Evolutionary conservation across 2,888 invertebrate genomes (phyloP).

Genomic region (Aethes cnicana): DNA sequence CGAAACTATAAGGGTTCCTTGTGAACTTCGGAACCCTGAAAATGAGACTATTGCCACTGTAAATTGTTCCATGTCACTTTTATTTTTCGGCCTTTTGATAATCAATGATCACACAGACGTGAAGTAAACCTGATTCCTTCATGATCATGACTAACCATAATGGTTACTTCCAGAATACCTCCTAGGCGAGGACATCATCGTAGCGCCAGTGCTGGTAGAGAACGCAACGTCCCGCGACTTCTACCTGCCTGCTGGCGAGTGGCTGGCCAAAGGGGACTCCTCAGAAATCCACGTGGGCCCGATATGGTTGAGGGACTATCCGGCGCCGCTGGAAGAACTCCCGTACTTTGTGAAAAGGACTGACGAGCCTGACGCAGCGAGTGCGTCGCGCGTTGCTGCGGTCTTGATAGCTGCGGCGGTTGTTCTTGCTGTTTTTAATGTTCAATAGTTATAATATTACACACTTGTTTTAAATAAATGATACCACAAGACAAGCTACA

Average conservation of each 20-base stretch:
- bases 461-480: not conserved
- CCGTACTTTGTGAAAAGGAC: constrained; percentile 84
- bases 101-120: too few relatives aligned
- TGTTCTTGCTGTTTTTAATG: constrained; percentile 36
- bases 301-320: constrained; percentile 83
- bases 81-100: too few relatives aligned
- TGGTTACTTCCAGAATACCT: constrained; percentile 85
- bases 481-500: not conserved
- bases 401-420: constrained; percentile 46
- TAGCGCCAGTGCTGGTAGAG: constrained; percentile 88
- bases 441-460: not conserved
- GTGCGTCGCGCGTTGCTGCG: constrained; percentile 38
- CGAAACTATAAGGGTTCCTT: too few relatives aligned
- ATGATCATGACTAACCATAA: constrained; percentile 28
- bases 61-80: too few relatives aligned
- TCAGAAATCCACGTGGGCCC: constrained; percentile 79
- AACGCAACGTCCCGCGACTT: constrained; percentile 85
- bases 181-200: constrained; percentile 88
- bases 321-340: constrained; percentile 85
- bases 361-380: constrained; percentile 37
- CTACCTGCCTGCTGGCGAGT: constrained; percentile 88
- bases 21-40: too few relatives aligned
- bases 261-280: constrained; percentile 85
- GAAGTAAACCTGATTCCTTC: too few relatives aligned
- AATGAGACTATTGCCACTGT: too few relatives aligned